Conservation (phyloP, 1,140 invertebrate species). For the Hydropsyche tenuis region DNA sequence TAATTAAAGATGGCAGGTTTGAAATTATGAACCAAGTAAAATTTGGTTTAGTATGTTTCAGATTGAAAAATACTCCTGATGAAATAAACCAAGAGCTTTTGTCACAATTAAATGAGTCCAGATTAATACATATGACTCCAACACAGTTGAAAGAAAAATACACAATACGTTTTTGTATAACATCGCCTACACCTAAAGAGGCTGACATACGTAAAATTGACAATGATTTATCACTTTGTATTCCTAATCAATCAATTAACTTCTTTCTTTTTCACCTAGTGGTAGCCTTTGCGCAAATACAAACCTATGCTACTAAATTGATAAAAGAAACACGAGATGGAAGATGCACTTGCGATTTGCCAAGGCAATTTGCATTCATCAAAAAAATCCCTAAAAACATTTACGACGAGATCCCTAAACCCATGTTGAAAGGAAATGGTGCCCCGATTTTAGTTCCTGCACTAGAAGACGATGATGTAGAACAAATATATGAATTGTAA, state of each 20-base stretch:
- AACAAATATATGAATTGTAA: background rate
- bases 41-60: slow-evolving; percentile 75
- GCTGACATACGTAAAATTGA: slow-evolving; percentile 68
- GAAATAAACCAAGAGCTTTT: slow-evolving; percentile 81
- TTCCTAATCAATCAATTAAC: background rate
- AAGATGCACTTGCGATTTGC: slow-evolving; percentile 9
- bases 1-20: slow-evolving; percentile 79
- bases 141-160: slow-evolving; percentile 80
- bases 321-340: slow-evolving; percentile 30
- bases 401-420: slow-evolving; percentile 15
- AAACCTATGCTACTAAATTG: slow-evolving; percentile 1
- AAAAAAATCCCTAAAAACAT: slow-evolving; percentile 32
- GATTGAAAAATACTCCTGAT: slow-evolving; percentile 71
- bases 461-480: background rate
- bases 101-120: slow-evolving; percentile 85
- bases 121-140: slow-evolving; percentile 90
- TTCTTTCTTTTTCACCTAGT: slow-evolving; percentile 16
- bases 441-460: background rate
- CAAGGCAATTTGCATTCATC: slow-evolving; percentile 28
- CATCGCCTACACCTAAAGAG: slow-evolving; percentile 78
- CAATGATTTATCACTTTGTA: slow-evolving; percentile 6
- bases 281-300: slow-evolving; percentile 30
- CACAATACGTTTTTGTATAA: slow-evolving; percentile 84
- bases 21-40: slow-evolving; percentile 85
- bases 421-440: background rate